Evolutionary conservation across 1,140 invertebrate genomes (phyloP), one percentile per base, ranked within the genome.

Genomic region (Heterodera schachtii): DNA sequence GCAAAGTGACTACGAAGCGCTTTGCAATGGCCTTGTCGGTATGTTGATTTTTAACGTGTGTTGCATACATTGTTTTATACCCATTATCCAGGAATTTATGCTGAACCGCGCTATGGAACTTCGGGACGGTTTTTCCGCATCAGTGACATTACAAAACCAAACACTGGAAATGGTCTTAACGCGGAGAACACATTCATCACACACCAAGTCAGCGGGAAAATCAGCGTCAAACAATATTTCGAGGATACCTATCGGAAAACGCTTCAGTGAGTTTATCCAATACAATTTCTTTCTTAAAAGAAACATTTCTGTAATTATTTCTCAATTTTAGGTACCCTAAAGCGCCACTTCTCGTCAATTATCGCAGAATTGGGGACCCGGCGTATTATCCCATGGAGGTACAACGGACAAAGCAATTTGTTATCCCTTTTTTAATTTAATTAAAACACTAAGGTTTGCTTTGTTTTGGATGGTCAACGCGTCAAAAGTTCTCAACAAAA

Each of bases 351-450:
- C 16, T 75, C 19, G 7, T 75, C 19, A 47, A 52, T n/a, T 41
- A 75, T 16, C 74, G 74, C 41, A 60, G 57, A 60, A 60, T 60
- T 11, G 57, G 57, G 13, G 57, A 60, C 11, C 16, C 16, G 57
- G 9, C 57, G 57, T 75, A 75, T 19, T 75, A 5, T 52, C 74
- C 74, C 7, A 75, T 75, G 74, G 74, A 75, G 19, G 74, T 75
- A 6, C 16, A 3, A 19, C 3, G n/a, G n/a, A 5, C 57, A 16
- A 11, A 60, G 16, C 4, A 49, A 6, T 49, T 60, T 60, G 9
- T 60, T 16, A 2, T 16, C 57, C 19, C 5, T 16, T 16, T 19
- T 60, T 60, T 8, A 0, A 16, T 60, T 16, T 60, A n/a, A n/a
- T n/a, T n/a, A n/a, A n/a, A n/a, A n/a, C n/a, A n/a, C n/a, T n/a